Evolutionary conservation across 1,140 invertebrate species (phyloP), one percentile per base, ranked within the genome.

Genomic region (Drosophila gunungcola): DNA sequence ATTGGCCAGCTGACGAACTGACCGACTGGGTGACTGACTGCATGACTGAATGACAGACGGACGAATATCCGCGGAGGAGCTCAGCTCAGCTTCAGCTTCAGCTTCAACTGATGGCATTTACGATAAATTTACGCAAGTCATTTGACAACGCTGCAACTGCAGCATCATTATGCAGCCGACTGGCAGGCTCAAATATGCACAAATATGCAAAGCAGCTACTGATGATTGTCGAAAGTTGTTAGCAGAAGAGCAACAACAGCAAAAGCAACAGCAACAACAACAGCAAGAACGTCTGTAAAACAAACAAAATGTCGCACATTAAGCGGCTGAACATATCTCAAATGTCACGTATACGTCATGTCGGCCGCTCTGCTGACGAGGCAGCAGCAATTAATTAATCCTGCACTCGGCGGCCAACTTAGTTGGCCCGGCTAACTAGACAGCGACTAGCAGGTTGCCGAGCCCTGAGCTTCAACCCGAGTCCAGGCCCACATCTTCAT

Each of bases 71-170:
- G 49, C 32, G n/a, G 52, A 61, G 38, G 53, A 64, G 46, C 39
- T 32, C 36, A 42, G 21, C 42, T 51, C 41, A 16, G 41, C 45
- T 51, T 51, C 42, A 52, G 45, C 45, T 41, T 53, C 46, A 16
- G 27, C 70, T 75, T 57, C 57, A 65, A 76, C 82, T 91, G 89
- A 91, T 91, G 80, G 78, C 84, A 89, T 85, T 89, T 91, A 85
- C 89, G 89, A 91, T 91, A 91, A 91, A 91, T 91, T 91, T 91
- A 89, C 86, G 84, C 89, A 91, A 91, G 89, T 91, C 89, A 91
- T 91, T 91, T 91, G 89, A 89, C 89, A 89, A 82, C 82, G 86
- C 57, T 78, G 69, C 83, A 32, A 70, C 36, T 42, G 65, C 13
- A 12, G 78, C 84, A 91, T 88, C 83, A 91, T 90, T 90, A 90